A percentile compares a stretch with the other conserved stretches of the same genome.
Conservation (phyloP, 2,113 vertebrate genomes). For the Morone chrysops region DNA sequence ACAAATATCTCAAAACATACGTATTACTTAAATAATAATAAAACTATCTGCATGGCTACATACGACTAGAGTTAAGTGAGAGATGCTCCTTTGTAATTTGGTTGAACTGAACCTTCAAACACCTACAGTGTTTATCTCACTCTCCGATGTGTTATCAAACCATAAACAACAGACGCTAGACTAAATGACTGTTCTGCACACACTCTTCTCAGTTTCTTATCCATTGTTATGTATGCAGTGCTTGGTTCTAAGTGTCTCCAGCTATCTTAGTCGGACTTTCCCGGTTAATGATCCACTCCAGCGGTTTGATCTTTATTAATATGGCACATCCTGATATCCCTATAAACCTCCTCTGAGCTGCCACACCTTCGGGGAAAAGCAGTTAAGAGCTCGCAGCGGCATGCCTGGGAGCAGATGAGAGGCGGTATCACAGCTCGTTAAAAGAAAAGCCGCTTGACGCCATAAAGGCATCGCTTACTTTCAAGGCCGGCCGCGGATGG, state of each 20-base stretch:
- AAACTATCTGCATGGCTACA: not conserved
- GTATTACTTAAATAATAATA: not conserved
- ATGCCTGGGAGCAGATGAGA: slow-evolving; percentile 73
- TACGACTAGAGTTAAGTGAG: not conserved
- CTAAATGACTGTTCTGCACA: slow-evolving; percentile 31
- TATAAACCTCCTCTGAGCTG: slow-evolving; percentile 59
- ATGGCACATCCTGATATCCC: slow-evolving; percentile 70
- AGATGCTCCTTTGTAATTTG: not conserved
- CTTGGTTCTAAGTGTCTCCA: slow-evolving; percentile 42
- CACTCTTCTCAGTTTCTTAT: slow-evolving; percentile 52
- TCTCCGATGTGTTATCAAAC: slow-evolving; percentile 55
- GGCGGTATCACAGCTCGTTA: slow-evolving; percentile 64
- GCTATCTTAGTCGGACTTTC: slow-evolving; percentile 74
- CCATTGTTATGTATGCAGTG: slow-evolving; percentile 36
- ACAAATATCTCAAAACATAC: not conserved
- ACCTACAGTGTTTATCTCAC: slow-evolving; percentile 21
- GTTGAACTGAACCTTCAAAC: slow-evolving; percentile 39
- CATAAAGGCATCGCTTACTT: slow-evolving; percentile 69
- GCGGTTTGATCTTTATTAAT: slow-evolving; percentile 83
- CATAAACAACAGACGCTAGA: slow-evolving; percentile 44
- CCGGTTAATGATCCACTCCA: slow-evolving; percentile 84
- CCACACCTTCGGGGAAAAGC: slow-evolving; percentile 59
- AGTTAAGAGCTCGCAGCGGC: slow-evolving; percentile 64
- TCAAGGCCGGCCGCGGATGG: slow-evolving; percentile 65
- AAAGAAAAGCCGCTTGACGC: slow-evolving; percentile 45